Conservation (phyloP, 1,140 invertebrate genomes). For the Drosophila erecta region DNA sequence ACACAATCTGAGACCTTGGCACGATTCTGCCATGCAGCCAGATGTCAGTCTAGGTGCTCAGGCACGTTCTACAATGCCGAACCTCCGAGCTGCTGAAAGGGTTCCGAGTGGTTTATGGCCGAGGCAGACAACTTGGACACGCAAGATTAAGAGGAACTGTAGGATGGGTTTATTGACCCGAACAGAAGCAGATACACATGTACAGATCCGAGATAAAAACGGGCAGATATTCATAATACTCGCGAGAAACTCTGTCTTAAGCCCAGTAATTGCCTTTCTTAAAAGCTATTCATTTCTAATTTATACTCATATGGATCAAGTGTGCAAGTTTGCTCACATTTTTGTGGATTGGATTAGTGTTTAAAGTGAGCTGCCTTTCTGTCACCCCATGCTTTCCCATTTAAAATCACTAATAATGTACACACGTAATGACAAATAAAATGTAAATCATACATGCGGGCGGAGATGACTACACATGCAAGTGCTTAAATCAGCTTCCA, state of each 20-base stretch:
- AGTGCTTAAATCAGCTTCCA: conserved; percentile 49
- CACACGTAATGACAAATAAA: conserved; percentile 14
- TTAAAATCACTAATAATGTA: conserved; percentile 10
- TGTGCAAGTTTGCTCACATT: not conserved
- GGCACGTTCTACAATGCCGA: conserved; percentile 43
- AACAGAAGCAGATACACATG: not conserved
- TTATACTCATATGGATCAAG: not conserved
- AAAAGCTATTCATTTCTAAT: not conserved
- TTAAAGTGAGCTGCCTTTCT: conserved; percentile 1
- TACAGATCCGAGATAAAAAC: conserved; percentile 3
- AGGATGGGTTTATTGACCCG: conserved; percentile 35
- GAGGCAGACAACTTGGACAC: conserved; percentile 7
- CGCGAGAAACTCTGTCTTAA: not conserved
- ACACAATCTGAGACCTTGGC: conserved; percentile 78
- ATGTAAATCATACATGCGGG: conserved; percentile 31
- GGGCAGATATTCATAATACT: not conserved
- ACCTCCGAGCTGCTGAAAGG: conserved; percentile 34
- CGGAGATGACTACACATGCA: conserved; percentile 48
- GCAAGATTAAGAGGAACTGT: conserved; percentile 9
- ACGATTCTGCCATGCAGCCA: conserved; percentile 70
- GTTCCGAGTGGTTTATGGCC: conserved; percentile 38
- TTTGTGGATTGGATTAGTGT: conserved; percentile 19
- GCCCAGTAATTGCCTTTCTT: too few species aligned
- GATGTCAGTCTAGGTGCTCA: conserved; percentile 47
- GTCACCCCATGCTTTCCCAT: not conserved